Percentiles rank a stretch among this genome's conserved stretches.
Evolutionary conservation across 2,888 invertebrate species (phyloP).

Genomic region (Anoncus sp.): DNA sequence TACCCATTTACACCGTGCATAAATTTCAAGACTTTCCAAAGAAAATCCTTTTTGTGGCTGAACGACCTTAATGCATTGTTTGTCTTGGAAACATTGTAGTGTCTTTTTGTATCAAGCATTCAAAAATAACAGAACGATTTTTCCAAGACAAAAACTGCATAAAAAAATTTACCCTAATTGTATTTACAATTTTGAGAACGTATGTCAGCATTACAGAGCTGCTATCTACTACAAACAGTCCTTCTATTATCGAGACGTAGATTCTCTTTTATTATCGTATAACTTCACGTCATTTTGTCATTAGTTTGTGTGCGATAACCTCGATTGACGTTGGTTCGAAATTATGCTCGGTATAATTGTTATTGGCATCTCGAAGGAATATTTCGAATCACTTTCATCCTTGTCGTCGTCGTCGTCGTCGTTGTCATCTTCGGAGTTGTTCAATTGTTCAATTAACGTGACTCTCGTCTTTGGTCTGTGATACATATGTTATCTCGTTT

Average conservation of each 20-base stretch:
- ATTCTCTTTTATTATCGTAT: slow-evolving; percentile 50
- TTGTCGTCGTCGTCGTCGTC: not conserved
- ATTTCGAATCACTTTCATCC: slow-evolving; percentile 14
- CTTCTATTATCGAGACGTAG: slow-evolving; percentile 29
- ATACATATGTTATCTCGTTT: slow-evolving; percentile 17
- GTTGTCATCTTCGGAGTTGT: not conserved
- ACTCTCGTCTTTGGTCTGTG: not conserved
- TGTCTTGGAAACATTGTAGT: no score
- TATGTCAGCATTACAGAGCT: not conserved
- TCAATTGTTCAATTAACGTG: slow-evolving; percentile 18
- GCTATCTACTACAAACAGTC: not conserved
- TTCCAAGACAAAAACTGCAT: no score
- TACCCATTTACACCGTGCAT: no score
- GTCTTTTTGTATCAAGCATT: no score
- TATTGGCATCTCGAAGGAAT: slow-evolving; percentile 6
- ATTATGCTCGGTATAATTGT: slow-evolving; percentile 45
- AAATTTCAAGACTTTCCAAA: no score
- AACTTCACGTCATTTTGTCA: slow-evolving; percentile 23
- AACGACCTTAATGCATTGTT: no score
- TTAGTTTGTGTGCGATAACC: slow-evolving; percentile 42
- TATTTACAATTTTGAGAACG: not conserved
- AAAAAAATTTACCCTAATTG: no score
- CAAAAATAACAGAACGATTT: no score
- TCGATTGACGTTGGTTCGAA: slow-evolving; percentile 38
- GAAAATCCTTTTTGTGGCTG: no score